Conservation (phyloP, 2,888 invertebrate species). For the Ommatoiulus sabulosus region DNA sequence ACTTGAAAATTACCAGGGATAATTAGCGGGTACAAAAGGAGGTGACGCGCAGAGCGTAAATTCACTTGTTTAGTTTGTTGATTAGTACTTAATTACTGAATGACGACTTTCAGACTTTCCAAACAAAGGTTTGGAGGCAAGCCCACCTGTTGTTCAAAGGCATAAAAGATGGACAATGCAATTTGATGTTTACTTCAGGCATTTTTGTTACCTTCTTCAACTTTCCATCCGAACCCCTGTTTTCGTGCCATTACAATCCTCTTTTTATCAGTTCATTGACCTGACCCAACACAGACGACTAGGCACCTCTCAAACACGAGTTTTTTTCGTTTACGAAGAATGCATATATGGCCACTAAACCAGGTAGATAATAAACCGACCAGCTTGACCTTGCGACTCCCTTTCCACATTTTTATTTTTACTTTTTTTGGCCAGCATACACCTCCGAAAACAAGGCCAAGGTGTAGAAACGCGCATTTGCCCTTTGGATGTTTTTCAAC, state of each 20-base stretch:
- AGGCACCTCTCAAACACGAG: neutral
- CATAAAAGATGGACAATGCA: neutral
- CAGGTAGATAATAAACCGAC: neutral
- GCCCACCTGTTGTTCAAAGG: neutral
- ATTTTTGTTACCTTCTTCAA: constrained; percentile 23
- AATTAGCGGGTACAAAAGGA: neutral
- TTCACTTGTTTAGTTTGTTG: neutral
- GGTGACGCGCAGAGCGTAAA: neutral
- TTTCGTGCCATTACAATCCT: neutral
- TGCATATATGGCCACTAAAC: constrained; percentile 42
- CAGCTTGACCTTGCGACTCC: constrained; percentile 30
- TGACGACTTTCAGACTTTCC: neutral
- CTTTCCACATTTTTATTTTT: constrained; percentile 41
- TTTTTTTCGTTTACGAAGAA: neutral
- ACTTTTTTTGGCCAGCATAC: neutral
- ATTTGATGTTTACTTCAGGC: neutral
- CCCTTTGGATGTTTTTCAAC: constrained; percentile 27
- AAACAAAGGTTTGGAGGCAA: neutral
- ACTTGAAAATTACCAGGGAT: neutral
- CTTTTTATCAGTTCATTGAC: constrained; percentile 8
- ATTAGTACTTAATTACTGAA: neutral
- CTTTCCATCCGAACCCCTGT: constrained; percentile 19
- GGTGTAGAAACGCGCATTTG: neutral
- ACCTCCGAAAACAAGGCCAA: constrained; percentile 11
- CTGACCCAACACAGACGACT: constrained; percentile 26